These are phyloP conservation scores for Proales similis DNA, from an alignment of 1,140 invertebrate species.

Conservation along the genomic window DNA sequence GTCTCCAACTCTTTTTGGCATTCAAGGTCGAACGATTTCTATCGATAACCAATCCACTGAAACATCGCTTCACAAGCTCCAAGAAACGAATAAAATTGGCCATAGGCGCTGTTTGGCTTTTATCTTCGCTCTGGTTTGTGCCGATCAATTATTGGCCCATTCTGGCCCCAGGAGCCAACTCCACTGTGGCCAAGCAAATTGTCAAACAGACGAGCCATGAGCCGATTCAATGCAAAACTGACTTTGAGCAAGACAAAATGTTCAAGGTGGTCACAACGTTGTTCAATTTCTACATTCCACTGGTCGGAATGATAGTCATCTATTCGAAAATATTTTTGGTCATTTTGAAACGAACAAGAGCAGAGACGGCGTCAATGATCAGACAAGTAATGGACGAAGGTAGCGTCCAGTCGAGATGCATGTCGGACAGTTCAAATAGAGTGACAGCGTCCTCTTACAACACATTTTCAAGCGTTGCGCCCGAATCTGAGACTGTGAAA, in stretches of 20 bases:
- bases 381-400: too few species aligned
- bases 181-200: not conserved
- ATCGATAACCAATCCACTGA: slow-evolving; percentile 59
- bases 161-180: slow-evolving; percentile 12
- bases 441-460: too few species aligned
- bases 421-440: too few species aligned
- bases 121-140: slow-evolving; percentile 56
- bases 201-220: not conserved
- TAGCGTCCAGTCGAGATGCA: too few species aligned
- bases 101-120: slow-evolving; percentile 57
- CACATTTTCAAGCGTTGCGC: too few species aligned
- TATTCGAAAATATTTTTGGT: slow-evolving; percentile 29
- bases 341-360: slow-evolving; percentile 19
- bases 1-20: slow-evolving; percentile 54
- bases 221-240: not conserved
- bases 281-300: slow-evolving; percentile 38
- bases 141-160: slow-evolving; percentile 55
- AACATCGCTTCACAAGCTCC: slow-evolving; percentile 59
- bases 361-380: too few species aligned
- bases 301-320: slow-evolving; percentile 22
- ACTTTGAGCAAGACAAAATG: slow-evolving; percentile 27
- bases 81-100: slow-evolving; percentile 49
- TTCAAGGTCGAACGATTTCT: slow-evolving; percentile 53
- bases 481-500: too few species aligned
- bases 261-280: slow-evolving; percentile 24